These are phyloP conservation scores for Scaptomyza tumidula DNA, from an alignment of 2,888 invertebrate genomes.

Conservation along the genomic window DNA sequence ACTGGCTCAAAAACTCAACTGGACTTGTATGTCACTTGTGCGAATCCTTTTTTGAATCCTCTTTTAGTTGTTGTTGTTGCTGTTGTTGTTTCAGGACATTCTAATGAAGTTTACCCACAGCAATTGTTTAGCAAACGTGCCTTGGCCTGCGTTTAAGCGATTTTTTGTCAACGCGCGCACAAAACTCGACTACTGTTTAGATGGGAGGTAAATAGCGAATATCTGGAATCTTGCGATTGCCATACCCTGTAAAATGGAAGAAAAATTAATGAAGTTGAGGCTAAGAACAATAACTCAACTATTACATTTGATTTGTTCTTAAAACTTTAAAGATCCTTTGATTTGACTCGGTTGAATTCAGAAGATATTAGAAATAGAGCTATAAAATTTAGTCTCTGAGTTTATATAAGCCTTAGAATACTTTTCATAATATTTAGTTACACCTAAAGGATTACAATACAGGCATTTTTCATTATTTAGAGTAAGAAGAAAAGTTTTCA, in stretches of 20 bases:
- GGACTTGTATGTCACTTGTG: constrained; percentile 70
- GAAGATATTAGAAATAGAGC: not conserved
- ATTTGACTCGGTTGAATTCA: not conserved
- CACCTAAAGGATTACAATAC: no score
- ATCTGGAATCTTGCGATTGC: no score
- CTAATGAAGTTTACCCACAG: constrained; percentile 83
- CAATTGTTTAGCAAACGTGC: constrained; percentile 84
- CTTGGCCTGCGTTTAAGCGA: constrained; percentile 80
- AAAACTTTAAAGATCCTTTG: not conserved
- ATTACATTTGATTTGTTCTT: no score
- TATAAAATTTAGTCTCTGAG: not conserved
- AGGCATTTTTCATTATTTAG: no score
- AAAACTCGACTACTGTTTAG: constrained; percentile 63
- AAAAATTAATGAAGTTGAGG: not conserved
- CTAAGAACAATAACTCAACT: no score
- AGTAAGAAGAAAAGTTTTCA: no score
- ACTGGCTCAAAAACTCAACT: constrained; percentile 34
- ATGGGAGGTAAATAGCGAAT: not conserved
- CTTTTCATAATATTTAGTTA: no score
- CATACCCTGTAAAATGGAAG: constrained; percentile 7
- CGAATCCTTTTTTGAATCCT: constrained; percentile 37
- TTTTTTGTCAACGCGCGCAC: constrained; percentile 78
- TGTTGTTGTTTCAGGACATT: constrained; percentile 64
- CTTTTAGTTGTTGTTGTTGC: constrained; percentile 22
- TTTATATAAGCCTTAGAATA: not conserved